Percentiles rank a stretch among this genome's conserved stretches.
Conservation (phyloP, 1,140 invertebrate species). For the Linepithema humile region DNA sequence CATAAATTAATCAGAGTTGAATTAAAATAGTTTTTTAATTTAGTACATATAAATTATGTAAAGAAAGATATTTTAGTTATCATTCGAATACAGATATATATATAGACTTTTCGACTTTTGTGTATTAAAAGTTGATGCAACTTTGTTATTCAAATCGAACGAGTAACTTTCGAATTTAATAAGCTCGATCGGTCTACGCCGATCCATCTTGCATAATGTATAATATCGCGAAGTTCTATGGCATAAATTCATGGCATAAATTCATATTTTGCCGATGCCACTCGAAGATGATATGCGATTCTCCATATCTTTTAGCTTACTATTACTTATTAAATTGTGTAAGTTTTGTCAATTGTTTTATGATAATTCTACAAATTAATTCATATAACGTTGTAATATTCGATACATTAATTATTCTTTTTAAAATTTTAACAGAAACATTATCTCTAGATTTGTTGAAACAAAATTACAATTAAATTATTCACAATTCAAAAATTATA, state of each 20-base stretch:
- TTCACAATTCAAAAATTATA: background rate
- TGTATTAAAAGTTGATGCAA: conserved; percentile 36
- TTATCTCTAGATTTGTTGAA: background rate
- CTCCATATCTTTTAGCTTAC: too few species aligned
- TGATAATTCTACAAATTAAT: background rate
- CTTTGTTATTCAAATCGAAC: conserved; percentile 48
- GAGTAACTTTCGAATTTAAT: conserved; percentile 34
- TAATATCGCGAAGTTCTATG: conserved; percentile 11
- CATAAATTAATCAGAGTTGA: too few species aligned
- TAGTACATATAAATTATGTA: too few species aligned
- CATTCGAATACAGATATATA: too few species aligned
- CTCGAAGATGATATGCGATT: background rate
- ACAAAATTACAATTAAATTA: too few species aligned
- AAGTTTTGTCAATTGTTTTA: background rate
- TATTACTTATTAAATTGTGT: background rate
- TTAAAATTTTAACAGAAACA: background rate
- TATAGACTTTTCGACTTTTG: too few species aligned
- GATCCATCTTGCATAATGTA: conserved; percentile 24
- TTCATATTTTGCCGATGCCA: background rate
- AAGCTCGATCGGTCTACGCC: conserved; percentile 6
- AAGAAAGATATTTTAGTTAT: too few species aligned
- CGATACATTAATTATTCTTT: background rate
- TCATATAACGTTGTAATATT: background rate
- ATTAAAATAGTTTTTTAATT: too few species aligned
- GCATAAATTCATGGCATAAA: conserved; percentile 1